Evolutionary conservation across 2,888 invertebrate species (phyloP).

Genomic region (Nephrotoma guestfalica): DNA sequence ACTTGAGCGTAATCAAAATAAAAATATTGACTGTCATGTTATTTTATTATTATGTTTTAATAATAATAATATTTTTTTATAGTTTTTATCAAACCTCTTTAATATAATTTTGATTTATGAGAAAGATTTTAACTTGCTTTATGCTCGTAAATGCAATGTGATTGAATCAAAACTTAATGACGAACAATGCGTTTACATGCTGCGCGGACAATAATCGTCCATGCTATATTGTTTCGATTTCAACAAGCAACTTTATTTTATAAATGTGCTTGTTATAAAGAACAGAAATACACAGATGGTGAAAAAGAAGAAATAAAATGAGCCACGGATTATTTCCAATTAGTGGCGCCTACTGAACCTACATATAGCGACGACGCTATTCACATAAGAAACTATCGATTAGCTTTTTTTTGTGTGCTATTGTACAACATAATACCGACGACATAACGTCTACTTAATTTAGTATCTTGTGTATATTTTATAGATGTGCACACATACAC

Average conservation of each 20-base stretch:
- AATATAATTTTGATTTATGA: neutral
- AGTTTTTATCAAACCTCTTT: neutral
- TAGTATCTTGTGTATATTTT: neutral
- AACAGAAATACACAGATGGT: neutral
- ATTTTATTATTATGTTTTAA: neutral
- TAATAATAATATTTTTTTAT: neutral
- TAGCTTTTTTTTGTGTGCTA: neutral
- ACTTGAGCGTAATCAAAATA: neutral
- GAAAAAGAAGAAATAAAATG: neutral
- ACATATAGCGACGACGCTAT: neutral
- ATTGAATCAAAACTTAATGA: neutral
- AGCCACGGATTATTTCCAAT: neutral
- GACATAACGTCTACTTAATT: neutral
- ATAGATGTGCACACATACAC: neutral
- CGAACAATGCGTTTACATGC: neutral
- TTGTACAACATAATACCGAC: neutral
- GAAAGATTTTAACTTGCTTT: neutral
- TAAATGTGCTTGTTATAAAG: neutral
- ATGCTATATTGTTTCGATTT: neutral
- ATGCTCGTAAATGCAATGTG: neutral
- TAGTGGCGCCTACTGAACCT: neutral
- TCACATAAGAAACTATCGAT: neutral
- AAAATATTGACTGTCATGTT: neutral
- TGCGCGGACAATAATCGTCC: neutral
- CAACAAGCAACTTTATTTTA: neutral